Conservation (phyloP, 2,888 invertebrate species). For the Cerastoderma edule region DNA sequence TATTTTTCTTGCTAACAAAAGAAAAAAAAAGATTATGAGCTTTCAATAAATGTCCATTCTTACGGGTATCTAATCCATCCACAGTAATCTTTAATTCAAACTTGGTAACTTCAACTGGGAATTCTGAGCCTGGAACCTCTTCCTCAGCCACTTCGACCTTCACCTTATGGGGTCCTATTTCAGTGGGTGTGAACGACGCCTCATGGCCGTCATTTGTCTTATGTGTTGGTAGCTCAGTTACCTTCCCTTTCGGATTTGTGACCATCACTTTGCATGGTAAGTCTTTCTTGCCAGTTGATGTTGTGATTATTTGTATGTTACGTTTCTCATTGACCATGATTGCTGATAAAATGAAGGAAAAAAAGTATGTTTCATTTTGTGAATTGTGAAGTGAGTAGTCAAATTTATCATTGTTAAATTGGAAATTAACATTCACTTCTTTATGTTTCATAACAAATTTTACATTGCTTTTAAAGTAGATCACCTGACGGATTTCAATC, state of each 20-base stretch:
- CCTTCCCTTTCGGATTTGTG: slow-evolving; percentile 77
- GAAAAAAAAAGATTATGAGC: background rate
- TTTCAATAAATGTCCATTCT: slow-evolving; percentile 1
- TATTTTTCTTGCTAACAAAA: background rate
- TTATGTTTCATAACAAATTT: too few relatives aligned
- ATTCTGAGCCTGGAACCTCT: slow-evolving; percentile 82
- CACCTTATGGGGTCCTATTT: slow-evolving; percentile 83
- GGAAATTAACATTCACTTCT: too few relatives aligned
- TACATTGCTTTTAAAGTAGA: too few relatives aligned
- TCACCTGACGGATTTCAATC: too few relatives aligned
- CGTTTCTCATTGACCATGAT: slow-evolving; percentile 58
- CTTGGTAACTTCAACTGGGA: slow-evolving; percentile 69
- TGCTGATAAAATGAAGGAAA: slow-evolving; percentile 28
- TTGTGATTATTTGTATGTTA: slow-evolving; percentile 54
- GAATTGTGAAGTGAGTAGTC: background rate
- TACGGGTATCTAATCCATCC: slow-evolving; percentile 59
- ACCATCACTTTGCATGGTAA: slow-evolving; percentile 69
- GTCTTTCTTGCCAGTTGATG: slow-evolving; percentile 60
- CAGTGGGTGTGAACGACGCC: slow-evolving; percentile 82
- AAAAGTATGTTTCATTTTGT: background rate
- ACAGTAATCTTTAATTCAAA: slow-evolving; percentile 52
- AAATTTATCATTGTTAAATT: too few relatives aligned
- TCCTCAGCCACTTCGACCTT: slow-evolving; percentile 82
- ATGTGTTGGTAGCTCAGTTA: slow-evolving; percentile 91
- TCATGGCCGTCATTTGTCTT: slow-evolving; percentile 89